Base-by-base conservation (phyloP, 2,888 invertebrate species). In the Erebia epiphron region DNA sequence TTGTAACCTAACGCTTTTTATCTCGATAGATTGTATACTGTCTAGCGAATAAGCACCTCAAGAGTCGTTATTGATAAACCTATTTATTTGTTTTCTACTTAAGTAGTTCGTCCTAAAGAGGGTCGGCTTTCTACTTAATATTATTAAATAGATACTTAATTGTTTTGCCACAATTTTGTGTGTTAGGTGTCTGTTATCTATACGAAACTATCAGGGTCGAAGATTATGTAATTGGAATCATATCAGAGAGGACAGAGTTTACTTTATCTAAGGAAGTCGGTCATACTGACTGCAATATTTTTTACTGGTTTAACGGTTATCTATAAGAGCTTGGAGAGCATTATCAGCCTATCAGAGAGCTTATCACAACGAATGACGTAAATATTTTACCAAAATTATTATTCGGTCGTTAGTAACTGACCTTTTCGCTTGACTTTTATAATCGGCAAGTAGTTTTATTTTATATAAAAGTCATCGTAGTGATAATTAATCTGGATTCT, bases 351-450 rank as follows among this genome's bases (percentile, higher is more conserved):
- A 62, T 43, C 18, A 49, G 14, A 21, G 21, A 11, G 14, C 21
- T 62, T 62, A 62, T 62, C 62, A 5, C 46, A 2, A 14, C 18
- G 1, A 21, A 21, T 62, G 62, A 62, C 62, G 62, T 21, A 62
- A 18, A 61, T 43, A 16, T 14, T 9, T 62, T 62, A 21, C 18
- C 14, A 8, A 62, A 62, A 62, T 49, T 21, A 62, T 62, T 18
- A 62, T 61, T 61, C 41, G 49, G 62, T 49, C 62, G 18, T 8
- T 14, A 43, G 13, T 61, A 62, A 21, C 13, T 62, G 62, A 62
- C 49, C 62, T 62, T 21, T 49, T 49, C 46, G 43, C 43, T 61
- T 16, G 11, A 43, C 13, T 46, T 46, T 43, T 43, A 62, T 62
- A 52, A 52, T 52, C 8, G 52, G 52, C 16, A 16, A 16, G 8